These are phyloP conservation scores for Smittia aterrima DNA, from an alignment of 2,888 invertebrate species.

Conservation along the genomic window DNA sequence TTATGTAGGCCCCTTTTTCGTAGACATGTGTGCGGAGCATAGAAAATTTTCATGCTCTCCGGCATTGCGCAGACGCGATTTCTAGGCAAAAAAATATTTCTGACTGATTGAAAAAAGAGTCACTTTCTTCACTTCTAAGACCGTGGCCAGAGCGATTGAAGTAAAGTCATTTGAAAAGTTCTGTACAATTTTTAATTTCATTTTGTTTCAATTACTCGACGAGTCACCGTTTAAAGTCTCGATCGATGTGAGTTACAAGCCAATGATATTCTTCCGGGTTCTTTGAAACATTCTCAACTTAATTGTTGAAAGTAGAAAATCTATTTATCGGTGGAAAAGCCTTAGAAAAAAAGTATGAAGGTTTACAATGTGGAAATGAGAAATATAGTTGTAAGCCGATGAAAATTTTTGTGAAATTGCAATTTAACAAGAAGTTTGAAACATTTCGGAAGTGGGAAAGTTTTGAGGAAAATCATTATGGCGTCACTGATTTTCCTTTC, in stretches of 20 bases:
- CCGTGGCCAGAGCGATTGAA: slow-evolving; percentile 9
- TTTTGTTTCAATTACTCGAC: slow-evolving; percentile 14
- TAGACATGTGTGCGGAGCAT: neutral
- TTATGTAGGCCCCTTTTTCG: slow-evolving; percentile 8
- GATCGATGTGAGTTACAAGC: neutral
- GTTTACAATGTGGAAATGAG: neutral
- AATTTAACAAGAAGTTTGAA: neutral
- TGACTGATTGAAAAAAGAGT: slow-evolving; percentile 36
- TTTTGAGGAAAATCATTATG: slow-evolving; percentile 35
- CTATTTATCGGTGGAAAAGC: neutral
- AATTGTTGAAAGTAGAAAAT: neutral
- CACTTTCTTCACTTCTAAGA: slow-evolving; percentile 32
- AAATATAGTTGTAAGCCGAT: neutral
- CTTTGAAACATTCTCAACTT: neutral
- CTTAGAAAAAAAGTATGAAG: neutral
- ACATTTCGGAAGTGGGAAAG: neutral
- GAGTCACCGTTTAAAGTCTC: neutral
- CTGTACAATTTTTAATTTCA: slow-evolving; percentile 33
- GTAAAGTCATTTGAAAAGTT: slow-evolving; percentile 25
- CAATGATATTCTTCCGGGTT: neutral
- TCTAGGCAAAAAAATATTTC: slow-evolving; percentile 37
- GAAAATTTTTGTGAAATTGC: neutral
- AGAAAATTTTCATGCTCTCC: slow-evolving; percentile 23
- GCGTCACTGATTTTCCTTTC: slow-evolving; percentile 28
- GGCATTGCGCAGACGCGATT: slow-evolving; percentile 30